Evolutionary conservation across 2,797 vertebrate species (phyloP), one percentile per base, ranked within the genome.

Genomic region (Pseudomugil gertrudae): DNA sequence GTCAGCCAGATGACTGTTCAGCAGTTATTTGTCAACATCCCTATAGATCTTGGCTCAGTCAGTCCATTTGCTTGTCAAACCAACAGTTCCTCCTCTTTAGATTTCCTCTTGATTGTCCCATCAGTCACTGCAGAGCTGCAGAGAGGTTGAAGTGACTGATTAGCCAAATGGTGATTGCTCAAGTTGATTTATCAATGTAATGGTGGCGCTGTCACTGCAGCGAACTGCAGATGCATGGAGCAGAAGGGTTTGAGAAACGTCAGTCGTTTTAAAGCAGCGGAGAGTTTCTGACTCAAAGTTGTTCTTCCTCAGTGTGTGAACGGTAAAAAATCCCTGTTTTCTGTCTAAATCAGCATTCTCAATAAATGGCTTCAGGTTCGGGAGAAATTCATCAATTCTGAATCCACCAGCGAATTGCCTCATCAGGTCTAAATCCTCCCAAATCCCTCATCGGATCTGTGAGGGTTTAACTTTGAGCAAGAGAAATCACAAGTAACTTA

Each of bases 81-180:
- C 58, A 43, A 55, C 64, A 69, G 71, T 66, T 76, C 58, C 47
- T 72, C 64, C 75, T 68, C 63, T 74, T 59, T 68, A 71, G 75
- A 76, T 74, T 75, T 32, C 61, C 9, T 59, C 67, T 48, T 59
- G 71, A 87, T 81, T 77, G 72, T 63, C 56, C 64, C 71, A 82
- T 89, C 86, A 84, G 66, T 87, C 68, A 72, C 45, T 36, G 68
- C 27, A 3, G 26, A 26, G 59, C 63, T 26, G 52, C 17, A 4
- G 50, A 59, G 79, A 67, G 66, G 51, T 45, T 57, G 59, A 40
- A 19, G 59, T 66, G 66, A 89, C 72, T 76, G 83, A 90, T 90
- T 70, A 43, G 56, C 72, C 6, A 9, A 86, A 45, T 40, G 4
- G 74, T 35, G 67, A 80, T 85, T 68, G 71, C 74, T 83, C 65